Evolutionary conservation across 2,888 invertebrate species (phyloP).

Genomic region (Zygaena filipendulae): DNA sequence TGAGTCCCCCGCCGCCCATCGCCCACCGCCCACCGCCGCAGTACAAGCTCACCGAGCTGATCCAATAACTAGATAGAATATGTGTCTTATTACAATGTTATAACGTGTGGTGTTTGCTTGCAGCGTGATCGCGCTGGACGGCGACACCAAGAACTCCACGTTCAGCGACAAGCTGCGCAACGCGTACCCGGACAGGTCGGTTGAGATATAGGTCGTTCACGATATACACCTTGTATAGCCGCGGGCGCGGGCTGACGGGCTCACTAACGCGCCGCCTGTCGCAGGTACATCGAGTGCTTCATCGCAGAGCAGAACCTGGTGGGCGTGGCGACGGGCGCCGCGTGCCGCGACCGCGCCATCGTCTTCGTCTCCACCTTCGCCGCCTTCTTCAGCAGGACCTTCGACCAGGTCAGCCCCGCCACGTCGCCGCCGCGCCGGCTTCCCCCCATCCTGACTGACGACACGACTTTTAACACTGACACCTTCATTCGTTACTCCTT

Average conservation of each 20-base stretch:
- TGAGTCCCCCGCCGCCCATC: conserved; percentile 16
- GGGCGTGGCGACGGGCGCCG: conserved; percentile 95
- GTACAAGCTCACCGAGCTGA: not conserved
- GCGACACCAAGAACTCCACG: conserved; percentile 99
- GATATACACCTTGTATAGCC: too few species aligned
- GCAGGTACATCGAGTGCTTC: conserved; percentile 95
- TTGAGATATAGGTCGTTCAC: too few species aligned
- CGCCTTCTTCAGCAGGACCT: conserved; percentile 95
- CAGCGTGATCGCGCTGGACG: conserved; percentile 94
- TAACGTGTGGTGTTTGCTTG: too few species aligned
- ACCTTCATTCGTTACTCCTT: too few species aligned
- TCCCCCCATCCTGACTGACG: not conserved
- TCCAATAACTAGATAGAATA: not conserved
- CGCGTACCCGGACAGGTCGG: conserved; percentile 68
- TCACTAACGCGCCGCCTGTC: too few species aligned
- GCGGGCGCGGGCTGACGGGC: not conserved
- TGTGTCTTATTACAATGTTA: too few species aligned
- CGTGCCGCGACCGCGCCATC: conserved; percentile 91
- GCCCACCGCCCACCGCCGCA: conserved; percentile 6
- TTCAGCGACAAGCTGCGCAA: conserved; percentile 92
- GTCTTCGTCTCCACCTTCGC: conserved; percentile 98
- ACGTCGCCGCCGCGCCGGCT: too few species aligned
- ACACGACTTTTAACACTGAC: too few species aligned
- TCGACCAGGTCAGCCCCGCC: conserved; percentile 80
- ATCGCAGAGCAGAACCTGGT: conserved; percentile 99